These are phyloP conservation scores for Drosophila paranaensis DNA, from an alignment of 2,888 invertebrate genomes.

Conservation along the genomic window DNA sequence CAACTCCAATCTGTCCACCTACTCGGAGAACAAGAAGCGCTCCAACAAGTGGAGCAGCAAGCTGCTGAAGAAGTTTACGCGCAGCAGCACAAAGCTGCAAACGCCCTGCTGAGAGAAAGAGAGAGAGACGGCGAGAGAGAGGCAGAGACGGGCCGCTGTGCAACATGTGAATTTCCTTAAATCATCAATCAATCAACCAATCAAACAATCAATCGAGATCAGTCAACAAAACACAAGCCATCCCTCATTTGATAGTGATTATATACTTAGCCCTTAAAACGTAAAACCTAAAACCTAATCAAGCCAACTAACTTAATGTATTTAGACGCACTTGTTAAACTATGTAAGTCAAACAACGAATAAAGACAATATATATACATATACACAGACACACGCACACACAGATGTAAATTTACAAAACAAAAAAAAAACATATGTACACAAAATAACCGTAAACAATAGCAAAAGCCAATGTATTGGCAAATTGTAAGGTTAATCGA, in stretches of 20 bases:
- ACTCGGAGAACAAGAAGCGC: conserved; percentile 70
- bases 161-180: conserved; percentile 51
- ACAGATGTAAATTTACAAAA: conserved; percentile 30
- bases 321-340: conserved; percentile 75
- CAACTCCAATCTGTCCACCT: conserved; percentile 67
- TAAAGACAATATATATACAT: conserved; percentile 68
- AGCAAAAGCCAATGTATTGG: conserved; percentile 50
- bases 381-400: conserved; percentile 14
- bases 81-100: conserved; percentile 72
- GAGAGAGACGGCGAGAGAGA: background rate
- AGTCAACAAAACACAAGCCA: conserved; percentile 29
- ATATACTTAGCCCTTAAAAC: conserved; percentile 52
- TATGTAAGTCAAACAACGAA: conserved; percentile 75
- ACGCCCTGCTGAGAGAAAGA: conserved; percentile 54
- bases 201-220: conserved; percentile 13
- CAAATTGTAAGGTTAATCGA: conserved; percentile 74
- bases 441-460: conserved; percentile 27
- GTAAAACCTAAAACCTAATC: conserved; percentile 38
- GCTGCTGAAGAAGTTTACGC: conserved; percentile 73
- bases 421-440: conserved; percentile 26
- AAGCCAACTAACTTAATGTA: conserved; percentile 72
- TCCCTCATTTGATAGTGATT: conserved; percentile 65
- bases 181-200: conserved; percentile 9
- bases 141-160: conserved; percentile 4
- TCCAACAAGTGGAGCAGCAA: conserved; percentile 71